Evolutionary conservation across 2,888 invertebrate species (phyloP).

Genomic region (Plemyria rubiginata): DNA sequence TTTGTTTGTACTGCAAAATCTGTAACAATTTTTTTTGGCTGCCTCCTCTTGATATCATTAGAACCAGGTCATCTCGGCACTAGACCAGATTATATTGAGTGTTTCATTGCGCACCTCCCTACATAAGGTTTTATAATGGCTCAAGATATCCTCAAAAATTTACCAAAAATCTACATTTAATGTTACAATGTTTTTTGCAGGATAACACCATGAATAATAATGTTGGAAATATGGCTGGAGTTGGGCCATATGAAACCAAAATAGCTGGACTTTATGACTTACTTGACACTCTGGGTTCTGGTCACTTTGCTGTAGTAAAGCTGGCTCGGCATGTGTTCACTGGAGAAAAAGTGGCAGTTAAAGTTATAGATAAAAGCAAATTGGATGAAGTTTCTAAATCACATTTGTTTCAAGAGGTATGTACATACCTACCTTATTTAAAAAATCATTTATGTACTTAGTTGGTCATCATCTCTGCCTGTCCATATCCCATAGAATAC

Average conservation of each 20-base stretch:
- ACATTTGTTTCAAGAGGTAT: constrained; percentile 97
- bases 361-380: constrained; percentile 99
- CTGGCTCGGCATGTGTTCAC: constrained; percentile 99
- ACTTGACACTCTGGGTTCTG: constrained; percentile 98
- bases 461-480: too few species aligned
- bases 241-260: constrained; percentile 91
- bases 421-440: background rate
- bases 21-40: constrained; percentile 5
- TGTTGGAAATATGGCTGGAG: constrained; percentile 63
- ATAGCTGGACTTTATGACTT: constrained; percentile 99
- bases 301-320: constrained; percentile 99
- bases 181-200: too few species aligned
- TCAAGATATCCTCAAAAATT: too few species aligned
- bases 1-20: background rate
- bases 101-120: background rate
- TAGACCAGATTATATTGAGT: background rate
- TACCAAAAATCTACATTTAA: too few species aligned
- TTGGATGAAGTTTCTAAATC: constrained; percentile 97
- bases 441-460: too few species aligned
- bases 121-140: background rate
- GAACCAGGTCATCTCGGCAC: constrained; percentile 34
- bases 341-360: constrained; percentile 98
- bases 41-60: constrained; percentile 14
- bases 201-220: constrained; percentile 67
- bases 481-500: too few species aligned